Evolutionary conservation across 2,888 invertebrate species (phyloP).

Genomic region (Dyspetes luteomarginatus): DNA sequence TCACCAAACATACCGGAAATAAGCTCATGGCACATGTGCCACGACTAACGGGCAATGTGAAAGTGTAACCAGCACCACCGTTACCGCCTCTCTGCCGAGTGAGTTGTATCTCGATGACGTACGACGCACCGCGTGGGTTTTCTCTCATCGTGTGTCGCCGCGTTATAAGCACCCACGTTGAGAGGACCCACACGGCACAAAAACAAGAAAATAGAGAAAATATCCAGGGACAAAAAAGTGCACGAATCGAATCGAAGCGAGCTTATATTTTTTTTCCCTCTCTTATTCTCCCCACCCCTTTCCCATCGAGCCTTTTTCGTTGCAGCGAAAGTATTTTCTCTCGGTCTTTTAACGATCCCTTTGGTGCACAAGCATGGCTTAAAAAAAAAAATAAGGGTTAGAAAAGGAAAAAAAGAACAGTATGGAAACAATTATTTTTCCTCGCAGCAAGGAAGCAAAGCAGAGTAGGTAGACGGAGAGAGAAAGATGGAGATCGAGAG

Average conservation of each 20-base stretch:
- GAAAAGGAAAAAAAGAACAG: not conserved
- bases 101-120: slow-evolving; percentile 66
- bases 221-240: slow-evolving; percentile 31
- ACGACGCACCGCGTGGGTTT: slow-evolving; percentile 47
- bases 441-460: slow-evolving; percentile 8
- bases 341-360: slow-evolving; percentile 56
- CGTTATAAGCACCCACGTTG: slow-evolving; percentile 13
- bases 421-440: slow-evolving; percentile 51
- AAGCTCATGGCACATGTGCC: slow-evolving; percentile 67
- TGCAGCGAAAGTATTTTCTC: slow-evolving; percentile 34
- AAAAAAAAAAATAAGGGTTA: not conserved
- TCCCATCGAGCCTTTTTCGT: not conserved
- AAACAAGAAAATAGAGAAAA: slow-evolving; percentile 44
- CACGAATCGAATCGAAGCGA: slow-evolving; percentile 53
- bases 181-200: slow-evolving; percentile 4
- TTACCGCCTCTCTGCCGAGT: slow-evolving; percentile 20
- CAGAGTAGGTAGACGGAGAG: not conserved
- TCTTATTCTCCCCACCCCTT: not conserved
- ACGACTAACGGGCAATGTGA: not conserved
- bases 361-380: slow-evolving; percentile 12
- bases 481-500: not conserved
- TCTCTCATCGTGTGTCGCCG: slow-evolving; percentile 27
- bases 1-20: slow-evolving; percentile 76
- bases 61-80: slow-evolving; percentile 9
- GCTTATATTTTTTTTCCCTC: slow-evolving; percentile 53